Conservation (phyloP, 2,113 vertebrate genomes). For the Sorex fumeus region DNA sequence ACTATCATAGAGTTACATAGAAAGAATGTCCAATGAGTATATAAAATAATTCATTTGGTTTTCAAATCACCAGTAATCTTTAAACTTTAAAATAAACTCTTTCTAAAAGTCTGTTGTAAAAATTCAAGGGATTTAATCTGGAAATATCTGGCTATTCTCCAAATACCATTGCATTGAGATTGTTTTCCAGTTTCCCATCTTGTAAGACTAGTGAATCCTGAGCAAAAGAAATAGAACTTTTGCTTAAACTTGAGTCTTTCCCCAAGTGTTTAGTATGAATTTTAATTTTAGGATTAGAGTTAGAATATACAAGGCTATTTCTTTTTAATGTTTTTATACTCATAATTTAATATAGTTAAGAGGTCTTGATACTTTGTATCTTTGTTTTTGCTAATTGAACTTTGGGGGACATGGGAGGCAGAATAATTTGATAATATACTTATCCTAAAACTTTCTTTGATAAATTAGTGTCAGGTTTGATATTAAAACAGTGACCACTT, state of each 20-base stretch:
- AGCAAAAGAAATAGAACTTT: not conserved
- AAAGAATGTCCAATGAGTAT: not conserved
- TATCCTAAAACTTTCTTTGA: not conserved
- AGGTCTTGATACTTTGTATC: not conserved
- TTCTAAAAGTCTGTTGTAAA: not conserved
- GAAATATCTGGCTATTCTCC: not conserved
- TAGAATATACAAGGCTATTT: not conserved
- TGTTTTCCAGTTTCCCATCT: not conserved
- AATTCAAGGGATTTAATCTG: not conserved
- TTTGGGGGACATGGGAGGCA: not conserved
- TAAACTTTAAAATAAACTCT: not conserved
- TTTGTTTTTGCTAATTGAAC: not conserved
- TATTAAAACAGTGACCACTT: not conserved
- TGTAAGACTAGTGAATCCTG: not conserved
- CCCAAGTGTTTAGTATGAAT: not conserved
- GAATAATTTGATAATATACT: not conserved
- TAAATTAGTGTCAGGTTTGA: constrained; percentile 39
- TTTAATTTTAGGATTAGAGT: not conserved
- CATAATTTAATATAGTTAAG: constrained; percentile 34
- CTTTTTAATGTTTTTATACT: constrained; percentile 8
- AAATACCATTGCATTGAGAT: not conserved
- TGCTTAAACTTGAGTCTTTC: not conserved
- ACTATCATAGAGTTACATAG: not conserved
- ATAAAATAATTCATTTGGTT: not conserved
- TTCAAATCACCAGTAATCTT: not conserved